Percentiles rank a stretch among this genome's conserved stretches.
These are phyloP conservation scores for Hippopotamus amphibius DNA, from an alignment of 2,113 vertebrate species.

Conservation along the genomic window DNA sequence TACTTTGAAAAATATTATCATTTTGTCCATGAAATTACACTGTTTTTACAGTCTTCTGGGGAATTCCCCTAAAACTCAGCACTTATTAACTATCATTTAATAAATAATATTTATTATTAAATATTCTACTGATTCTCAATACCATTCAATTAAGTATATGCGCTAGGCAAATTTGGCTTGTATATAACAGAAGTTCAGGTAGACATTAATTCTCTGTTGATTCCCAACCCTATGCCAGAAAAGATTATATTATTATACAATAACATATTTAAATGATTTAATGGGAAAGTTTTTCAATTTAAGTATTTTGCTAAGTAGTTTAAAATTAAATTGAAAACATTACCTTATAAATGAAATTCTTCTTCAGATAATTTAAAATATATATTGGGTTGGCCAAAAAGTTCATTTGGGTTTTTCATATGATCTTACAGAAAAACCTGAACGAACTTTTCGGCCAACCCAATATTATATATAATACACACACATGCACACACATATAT, in stretches of 20 bases:
- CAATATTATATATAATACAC: neutral
- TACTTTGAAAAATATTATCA: neutral
- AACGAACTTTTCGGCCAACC: no score
- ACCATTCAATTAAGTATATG: neutral
- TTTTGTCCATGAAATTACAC: neutral
- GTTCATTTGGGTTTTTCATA: no score
- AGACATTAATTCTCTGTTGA: neutral
- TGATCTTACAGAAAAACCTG: no score
- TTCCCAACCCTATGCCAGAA: neutral
- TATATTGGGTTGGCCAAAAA: no score
- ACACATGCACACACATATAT: neutral
- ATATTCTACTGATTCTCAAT: neutral
- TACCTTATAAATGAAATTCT: neutral
- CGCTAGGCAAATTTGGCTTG: neutral
- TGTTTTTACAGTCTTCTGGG: neutral
- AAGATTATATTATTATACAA: slow-evolving; percentile 18
- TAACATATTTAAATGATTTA: neutral
- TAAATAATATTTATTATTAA: neutral
- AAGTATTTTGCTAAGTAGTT: neutral
- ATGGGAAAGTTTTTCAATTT: neutral
- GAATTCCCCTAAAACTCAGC: neutral
- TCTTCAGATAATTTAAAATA: neutral
- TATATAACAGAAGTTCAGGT: neutral
- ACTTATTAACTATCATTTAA: neutral
- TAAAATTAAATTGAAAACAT: neutral